Base-by-base conservation (phyloP, 1,140 invertebrate genomes). In the Nymphalis io region DNA sequence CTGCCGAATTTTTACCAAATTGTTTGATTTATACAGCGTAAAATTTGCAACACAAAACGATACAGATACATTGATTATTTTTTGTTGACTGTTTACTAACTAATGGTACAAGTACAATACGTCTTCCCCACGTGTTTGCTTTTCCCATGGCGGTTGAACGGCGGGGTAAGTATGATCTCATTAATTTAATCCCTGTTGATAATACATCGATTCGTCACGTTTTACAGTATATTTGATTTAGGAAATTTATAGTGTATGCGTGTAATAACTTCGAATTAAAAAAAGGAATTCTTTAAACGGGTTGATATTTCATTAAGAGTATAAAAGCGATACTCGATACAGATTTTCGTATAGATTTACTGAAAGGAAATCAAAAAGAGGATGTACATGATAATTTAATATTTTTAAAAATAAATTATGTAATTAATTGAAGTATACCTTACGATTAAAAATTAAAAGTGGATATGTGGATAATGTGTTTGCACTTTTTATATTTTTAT, bases 131-230 rank as follows among this genome's bases (percentile, higher is more conserved):
- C 68, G 74, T 78, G 78, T 90, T 89, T 90, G 83, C 87, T 75
- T 89, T 90, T 90, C 88, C 86, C 88, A 90, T 88, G 83, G 70
- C 70, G 74, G 71, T 64, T 71, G 75, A 63, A 51, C 66, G 65
- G 63, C 70, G 66, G 81, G 80, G 76, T 72, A 78, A 60, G 73
- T 78, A 72, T 75, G 81, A 88, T 88, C 83, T 90, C 84, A 80
- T 89, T 87, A 87, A 82, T 84, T 84, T 83, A 87, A 89, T 87
- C 85, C 77, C 78, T 79, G 78, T 79, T 78, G 72, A 87, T 87
- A 88, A 88, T 85, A 82, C 78, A 72, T 63, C 65, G 74, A 89
- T 90, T 87, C 78, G 86, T 88, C 79, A 87, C 80, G 85, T 81
- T 78, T 51, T 53, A 2, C 23, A 15, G 23, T 55, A 8, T 15